Conservation (phyloP, 92 coral and sea anemone species). For the Porites cylindrica region DNA sequence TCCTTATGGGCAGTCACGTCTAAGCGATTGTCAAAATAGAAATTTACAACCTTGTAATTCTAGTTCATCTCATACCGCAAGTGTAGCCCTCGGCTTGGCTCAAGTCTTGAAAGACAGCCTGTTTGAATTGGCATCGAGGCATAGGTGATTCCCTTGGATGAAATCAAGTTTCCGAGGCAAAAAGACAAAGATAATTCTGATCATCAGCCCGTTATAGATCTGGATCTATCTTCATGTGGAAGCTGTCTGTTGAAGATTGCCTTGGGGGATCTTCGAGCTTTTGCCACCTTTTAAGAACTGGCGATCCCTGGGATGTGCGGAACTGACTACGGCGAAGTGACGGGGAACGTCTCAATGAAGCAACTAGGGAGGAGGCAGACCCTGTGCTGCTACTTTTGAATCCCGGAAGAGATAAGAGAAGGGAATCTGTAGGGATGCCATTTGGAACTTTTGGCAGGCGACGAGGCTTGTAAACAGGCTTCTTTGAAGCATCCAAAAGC, state of each 20-base stretch:
- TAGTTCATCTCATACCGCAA: no score
- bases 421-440: conserved; percentile 68
- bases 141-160: no score
- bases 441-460: conserved; percentile 51
- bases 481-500: conserved; percentile 72
- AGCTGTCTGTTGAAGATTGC: conserved; percentile 39
- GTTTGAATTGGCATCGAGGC: no score
- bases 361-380: conserved; percentile 57
- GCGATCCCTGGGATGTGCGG: conserved; percentile 73
- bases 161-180: no score
- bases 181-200: no score
- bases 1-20: no score
- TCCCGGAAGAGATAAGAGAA: conserved; percentile 68
- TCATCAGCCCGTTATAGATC: no score
- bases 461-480: conserved; percentile 70
- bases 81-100: no score
- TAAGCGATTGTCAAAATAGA: no score
- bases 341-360: conserved; percentile 68
- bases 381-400: conserved; percentile 46
- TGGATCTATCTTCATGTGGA: not conserved
- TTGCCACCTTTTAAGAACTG: conserved; percentile 87
- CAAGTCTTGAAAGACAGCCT: no score
- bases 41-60: no score
- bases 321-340: conserved; percentile 81
- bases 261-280: conserved; percentile 64